phyloP scores from a whole-genome alignment of 2,797 vertebrate genomes.

The Argentina silus region DNA sequence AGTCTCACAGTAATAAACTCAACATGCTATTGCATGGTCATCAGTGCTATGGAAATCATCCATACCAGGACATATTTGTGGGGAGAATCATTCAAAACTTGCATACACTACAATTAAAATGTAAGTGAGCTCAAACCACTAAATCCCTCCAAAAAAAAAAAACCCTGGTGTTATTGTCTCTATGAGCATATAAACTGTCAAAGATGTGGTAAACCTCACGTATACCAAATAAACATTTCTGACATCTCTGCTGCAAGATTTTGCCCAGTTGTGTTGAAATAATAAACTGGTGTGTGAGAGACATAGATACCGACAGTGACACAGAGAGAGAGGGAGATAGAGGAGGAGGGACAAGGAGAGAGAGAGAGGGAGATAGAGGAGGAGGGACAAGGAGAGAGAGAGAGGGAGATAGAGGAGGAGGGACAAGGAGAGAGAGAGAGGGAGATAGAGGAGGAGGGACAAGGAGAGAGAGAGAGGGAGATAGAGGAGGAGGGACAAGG shows the following conservation, averaged over 20 bases:
- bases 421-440: slow-evolving; percentile 3
- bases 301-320: not conserved
- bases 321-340: not conserved
- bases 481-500: no score
- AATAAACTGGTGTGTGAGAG: slow-evolving; percentile 15
- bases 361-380: slow-evolving; percentile 19
- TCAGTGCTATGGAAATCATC: slow-evolving; percentile 25
- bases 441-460: not conserved
- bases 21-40: slow-evolving; percentile 21
- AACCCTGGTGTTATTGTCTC: slow-evolving; percentile 39
- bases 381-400: slow-evolving; percentile 11
- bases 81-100: slow-evolving; percentile 18
- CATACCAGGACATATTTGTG: slow-evolving; percentile 42
- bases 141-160: slow-evolving; percentile 20
- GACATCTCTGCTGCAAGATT: slow-evolving; percentile 37
- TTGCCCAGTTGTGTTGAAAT: slow-evolving; percentile 32
- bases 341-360: slow-evolving; percentile 23
- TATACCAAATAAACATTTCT: slow-evolving; percentile 56
- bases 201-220: slow-evolving; percentile 49
- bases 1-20: slow-evolving; percentile 27
- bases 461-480: slow-evolving; percentile 34
- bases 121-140: slow-evolving; percentile 28
- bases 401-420: slow-evolving; percentile 36
- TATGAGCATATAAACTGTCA: slow-evolving; percentile 49
- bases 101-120: slow-evolving; percentile 38